phyloP scores from a whole-genome alignment of 2,888 invertebrate genomes.

The Rotaria socialis region DNA sequence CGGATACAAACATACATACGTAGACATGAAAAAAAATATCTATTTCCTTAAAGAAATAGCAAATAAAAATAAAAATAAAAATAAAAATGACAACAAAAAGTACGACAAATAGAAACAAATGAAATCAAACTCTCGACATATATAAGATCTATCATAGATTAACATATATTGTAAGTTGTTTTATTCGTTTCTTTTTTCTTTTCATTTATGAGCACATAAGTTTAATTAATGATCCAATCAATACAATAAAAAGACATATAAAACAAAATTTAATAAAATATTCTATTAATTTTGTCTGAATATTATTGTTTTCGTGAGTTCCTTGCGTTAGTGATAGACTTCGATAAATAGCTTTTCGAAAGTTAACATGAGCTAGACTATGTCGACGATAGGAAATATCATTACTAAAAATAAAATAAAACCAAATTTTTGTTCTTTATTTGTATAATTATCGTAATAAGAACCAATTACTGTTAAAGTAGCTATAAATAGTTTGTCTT shows the following conservation, averaged over 20 bases:
- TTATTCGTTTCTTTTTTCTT: neutral
- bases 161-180: neutral
- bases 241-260: neutral
- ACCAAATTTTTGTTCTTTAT: no score
- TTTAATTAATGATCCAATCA: neutral
- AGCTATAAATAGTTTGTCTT: no score
- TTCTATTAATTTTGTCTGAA: neutral
- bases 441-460: no score
- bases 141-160: neutral
- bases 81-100: neutral
- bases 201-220: neutral
- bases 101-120: no score
- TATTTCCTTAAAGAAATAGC: neutral
- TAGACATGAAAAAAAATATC: neutral
- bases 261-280: neutral
- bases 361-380: no score
- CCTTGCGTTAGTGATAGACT: no score
- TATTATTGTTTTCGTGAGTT: neutral
- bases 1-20: neutral
- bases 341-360: no score
- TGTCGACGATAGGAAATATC: no score
- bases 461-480: no score
- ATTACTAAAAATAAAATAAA: no score
- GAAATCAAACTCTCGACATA: neutral
- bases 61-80: neutral